These are phyloP conservation scores for Mellivora capensis DNA, from an alignment of 2,113 vertebrate genomes.

Conservation along the genomic window DNA sequence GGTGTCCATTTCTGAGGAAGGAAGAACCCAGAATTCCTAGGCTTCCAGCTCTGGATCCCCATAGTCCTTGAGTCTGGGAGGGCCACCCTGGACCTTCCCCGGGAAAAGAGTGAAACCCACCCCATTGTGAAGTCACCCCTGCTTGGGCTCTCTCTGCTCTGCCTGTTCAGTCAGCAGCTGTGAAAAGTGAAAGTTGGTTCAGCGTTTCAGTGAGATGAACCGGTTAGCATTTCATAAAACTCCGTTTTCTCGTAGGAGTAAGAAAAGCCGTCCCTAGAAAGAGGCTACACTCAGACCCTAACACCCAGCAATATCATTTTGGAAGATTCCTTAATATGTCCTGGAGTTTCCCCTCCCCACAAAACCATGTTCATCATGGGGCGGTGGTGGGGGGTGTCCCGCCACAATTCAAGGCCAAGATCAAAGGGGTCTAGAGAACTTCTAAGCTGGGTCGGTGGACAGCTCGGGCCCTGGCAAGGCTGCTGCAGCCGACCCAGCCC, in stretches of 20 bases:
- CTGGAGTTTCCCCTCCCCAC: background rate
- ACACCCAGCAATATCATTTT: background rate
- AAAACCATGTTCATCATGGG: background rate
- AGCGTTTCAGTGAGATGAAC: background rate
- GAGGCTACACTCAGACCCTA: background rate
- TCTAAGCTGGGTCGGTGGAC: background rate
- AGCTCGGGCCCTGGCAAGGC: background rate
- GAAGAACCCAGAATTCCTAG: background rate
- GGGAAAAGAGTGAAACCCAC: background rate
- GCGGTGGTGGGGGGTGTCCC: background rate
- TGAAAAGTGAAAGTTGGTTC: conserved; percentile 71
- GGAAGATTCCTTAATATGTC: background rate
- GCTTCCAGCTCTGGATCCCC: background rate
- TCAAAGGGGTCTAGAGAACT: background rate
- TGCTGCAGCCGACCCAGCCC: background rate
- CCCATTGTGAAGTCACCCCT: background rate
- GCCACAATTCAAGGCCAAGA: background rate
- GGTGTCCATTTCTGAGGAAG: background rate
- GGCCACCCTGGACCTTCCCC: background rate
- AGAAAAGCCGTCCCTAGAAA: background rate
- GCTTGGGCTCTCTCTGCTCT: background rate
- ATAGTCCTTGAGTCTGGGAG: background rate
- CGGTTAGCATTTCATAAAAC: background rate
- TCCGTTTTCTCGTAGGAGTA: background rate
- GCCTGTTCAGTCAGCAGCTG: background rate